Evolutionary conservation across 2,113 vertebrate genomes (phyloP), one percentile per base, ranked within the genome.

Genomic region (Colius striatus): DNA sequence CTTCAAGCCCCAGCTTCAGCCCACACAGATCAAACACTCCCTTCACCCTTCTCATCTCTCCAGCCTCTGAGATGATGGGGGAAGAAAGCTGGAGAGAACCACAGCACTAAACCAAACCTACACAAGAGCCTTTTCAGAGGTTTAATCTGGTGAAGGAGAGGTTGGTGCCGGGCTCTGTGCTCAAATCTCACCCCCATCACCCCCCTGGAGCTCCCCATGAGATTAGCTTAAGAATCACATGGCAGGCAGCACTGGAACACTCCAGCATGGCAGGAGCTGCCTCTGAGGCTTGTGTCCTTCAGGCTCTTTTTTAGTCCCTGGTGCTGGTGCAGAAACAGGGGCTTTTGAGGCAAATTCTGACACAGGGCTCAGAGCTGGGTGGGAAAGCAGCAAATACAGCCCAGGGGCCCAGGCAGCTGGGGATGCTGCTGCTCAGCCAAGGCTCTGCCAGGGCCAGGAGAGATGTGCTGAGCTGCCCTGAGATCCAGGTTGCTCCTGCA

Each of bases 51-150:
- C 50, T 48, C 0, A 0, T 32, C 0, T 0, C 86, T 75, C 53
- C 0, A 0, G 51, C 62, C 80, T 32, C 0, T 0, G 30, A 21
- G 72, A 54, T 0, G 4, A n/a, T 9, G 50, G 3, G 8, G 36
- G 47, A 77, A 58, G 26, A 71, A 45, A 68, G 15, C 15, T 1
- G 18, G 10, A 66, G 70, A 23, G 61, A 80, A 53, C 57, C 41
- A 60, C n/a, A 6, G 1, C 32, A 1, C 0, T 30, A 11, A 70
- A 65, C 88, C 38, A 41, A 41, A 41, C 38, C 38, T 10, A 41
- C 38, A 41, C 38, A 54, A 32, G n/a, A 65, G 76, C 50, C 32
- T 11, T 68, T 87, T 25, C 0, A 6, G 58, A 91, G 76, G 62
- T 67, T 43, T 62, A 54, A 36, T 21, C 18, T 72, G 58, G 22